phyloP scores from a whole-genome alignment of 2,797 vertebrate genomes.

The Lepilemur septentrionalis region DNA sequence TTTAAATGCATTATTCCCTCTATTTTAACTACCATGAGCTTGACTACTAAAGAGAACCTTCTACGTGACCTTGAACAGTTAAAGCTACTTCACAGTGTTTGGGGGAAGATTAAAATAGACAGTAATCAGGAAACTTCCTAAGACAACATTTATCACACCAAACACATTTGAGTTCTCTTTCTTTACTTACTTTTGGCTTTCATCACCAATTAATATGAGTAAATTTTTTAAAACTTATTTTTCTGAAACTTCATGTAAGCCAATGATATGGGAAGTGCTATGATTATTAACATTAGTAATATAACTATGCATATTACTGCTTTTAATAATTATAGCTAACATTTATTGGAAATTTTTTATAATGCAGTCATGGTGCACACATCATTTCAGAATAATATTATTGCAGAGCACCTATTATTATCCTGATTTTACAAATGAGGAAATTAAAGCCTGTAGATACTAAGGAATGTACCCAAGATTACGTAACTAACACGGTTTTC shows the following conservation, averaged over 20 bases:
- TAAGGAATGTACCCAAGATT: not conserved
- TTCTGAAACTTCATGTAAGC: not conserved
- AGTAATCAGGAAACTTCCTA: not conserved
- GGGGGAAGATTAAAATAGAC: not conserved
- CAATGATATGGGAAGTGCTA: not conserved
- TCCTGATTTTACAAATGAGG: not conserved
- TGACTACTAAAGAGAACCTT: not conserved
- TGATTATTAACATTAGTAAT: not conserved
- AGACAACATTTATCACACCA: not conserved
- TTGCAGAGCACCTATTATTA: not conserved
- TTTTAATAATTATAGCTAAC: not conserved
- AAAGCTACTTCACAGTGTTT: not conserved
- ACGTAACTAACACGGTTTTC: not conserved
- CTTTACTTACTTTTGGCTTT: not conserved
- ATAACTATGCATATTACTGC: not conserved
- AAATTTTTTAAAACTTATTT: not conserved
- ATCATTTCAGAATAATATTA: not conserved
- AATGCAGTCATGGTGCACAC: not conserved
- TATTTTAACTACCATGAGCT: not conserved
- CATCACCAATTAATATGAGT: not conserved
- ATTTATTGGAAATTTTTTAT: not conserved
- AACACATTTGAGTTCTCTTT: not conserved
- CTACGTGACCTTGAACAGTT: not conserved
- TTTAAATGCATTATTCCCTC: not conserved
- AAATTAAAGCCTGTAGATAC: not conserved